phyloP scores from a whole-genome alignment of 1,140 invertebrate species.

The Drosophila sproati region DNA sequence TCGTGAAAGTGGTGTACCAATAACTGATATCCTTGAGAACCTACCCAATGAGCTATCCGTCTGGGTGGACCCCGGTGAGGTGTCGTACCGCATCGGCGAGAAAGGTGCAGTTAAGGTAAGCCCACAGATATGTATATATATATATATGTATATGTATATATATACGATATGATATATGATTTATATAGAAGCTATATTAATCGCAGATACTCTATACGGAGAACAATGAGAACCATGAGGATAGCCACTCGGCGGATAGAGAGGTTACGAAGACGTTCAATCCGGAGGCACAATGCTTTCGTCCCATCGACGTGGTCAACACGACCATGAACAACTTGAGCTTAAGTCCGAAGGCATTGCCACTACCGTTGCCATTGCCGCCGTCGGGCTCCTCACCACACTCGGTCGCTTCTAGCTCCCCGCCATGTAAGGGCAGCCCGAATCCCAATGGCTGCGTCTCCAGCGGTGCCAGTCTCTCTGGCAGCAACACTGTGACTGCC shows the following conservation, averaged over 20 bases:
- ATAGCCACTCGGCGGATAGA: conserved; percentile 89
- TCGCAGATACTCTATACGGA: conserved; percentile 86
- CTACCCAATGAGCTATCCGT: conserved; percentile 96
- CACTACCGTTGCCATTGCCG: conserved; percentile 17
- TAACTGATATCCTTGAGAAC: conserved; percentile 96
- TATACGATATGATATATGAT: background rate
- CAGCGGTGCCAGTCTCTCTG: conserved; percentile 73
- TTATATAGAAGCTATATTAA: background rate
- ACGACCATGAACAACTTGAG: conserved; percentile 88
- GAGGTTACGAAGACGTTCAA: conserved; percentile 97
- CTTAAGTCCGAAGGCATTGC: conserved; percentile 87
- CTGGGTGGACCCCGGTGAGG: conserved; percentile 99
- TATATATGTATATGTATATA: too few species aligned
- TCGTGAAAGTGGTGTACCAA: conserved; percentile 95
- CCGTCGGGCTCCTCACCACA: conserved; percentile 86
- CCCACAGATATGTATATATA: background rate
- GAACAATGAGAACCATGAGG: conserved; percentile 86
- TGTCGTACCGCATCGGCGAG: conserved; percentile 97
- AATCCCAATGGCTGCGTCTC: conserved; percentile 68
- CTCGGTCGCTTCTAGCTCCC: conserved; percentile 88
- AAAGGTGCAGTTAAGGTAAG: conserved; percentile 95
- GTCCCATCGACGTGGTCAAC: conserved; percentile 94
- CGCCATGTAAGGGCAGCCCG: conserved; percentile 87
- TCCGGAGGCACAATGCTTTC: conserved; percentile 97
- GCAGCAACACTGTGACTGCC: conserved; percentile 65